Percentiles rank a stretch among this genome's conserved stretches.
Conservation (phyloP, 2,888 invertebrate genomes). For the Taphrorychus bicolor region DNA sequence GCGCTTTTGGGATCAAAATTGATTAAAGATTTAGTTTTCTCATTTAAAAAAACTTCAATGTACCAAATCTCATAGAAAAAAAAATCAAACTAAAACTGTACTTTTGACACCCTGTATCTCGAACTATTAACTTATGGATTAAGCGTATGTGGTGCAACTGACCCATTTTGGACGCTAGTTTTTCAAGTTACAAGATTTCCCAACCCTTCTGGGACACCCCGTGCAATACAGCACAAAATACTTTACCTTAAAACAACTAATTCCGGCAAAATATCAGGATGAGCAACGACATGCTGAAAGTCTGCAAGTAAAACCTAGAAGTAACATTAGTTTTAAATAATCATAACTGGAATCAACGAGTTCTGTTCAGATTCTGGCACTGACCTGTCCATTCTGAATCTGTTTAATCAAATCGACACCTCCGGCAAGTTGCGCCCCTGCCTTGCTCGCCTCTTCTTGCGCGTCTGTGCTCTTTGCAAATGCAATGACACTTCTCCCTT, state of each 20-base stretch:
- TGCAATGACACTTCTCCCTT: conserved; percentile 73
- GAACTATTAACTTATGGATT: too few species aligned
- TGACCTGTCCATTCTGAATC: conserved; percentile 75
- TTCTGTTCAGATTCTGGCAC: background rate
- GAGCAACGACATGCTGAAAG: conserved; percentile 77
- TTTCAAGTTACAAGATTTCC: too few species aligned
- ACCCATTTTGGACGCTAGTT: too few species aligned
- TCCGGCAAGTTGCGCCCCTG: conserved; percentile 78
- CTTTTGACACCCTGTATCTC: too few species aligned
- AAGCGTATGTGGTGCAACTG: too few species aligned
- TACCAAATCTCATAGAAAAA: too few species aligned
- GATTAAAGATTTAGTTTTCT: too few species aligned
- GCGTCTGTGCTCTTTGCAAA: conserved; percentile 74
- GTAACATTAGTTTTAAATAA: background rate
- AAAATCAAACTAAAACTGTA: too few species aligned
- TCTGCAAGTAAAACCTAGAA: conserved; percentile 58
- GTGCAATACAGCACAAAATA: too few species aligned
- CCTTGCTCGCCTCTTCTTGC: conserved; percentile 67
- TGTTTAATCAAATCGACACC: conserved; percentile 77
- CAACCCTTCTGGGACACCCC: too few species aligned
- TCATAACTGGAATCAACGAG: background rate
- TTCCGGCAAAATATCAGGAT: conserved; percentile 81
- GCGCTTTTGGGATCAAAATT: too few species aligned
- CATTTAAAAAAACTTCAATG: too few species aligned
- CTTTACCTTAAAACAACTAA: conserved; percentile 66